Base-by-base conservation (phyloP, 1,140 invertebrate genomes). In the Mamestra configurata region DNA sequence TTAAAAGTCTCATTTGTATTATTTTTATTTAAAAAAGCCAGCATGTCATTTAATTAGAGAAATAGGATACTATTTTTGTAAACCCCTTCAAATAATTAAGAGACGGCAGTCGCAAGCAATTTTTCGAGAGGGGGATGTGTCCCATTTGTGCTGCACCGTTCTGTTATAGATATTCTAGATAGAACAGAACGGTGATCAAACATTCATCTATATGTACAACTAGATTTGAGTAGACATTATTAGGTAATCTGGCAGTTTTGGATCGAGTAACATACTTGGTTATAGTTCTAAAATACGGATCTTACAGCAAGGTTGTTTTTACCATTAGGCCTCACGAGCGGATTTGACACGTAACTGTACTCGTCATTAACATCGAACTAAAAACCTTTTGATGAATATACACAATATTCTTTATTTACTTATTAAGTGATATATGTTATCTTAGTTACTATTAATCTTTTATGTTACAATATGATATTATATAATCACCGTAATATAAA, bases 371-470 rank as follows among this genome's bases (percentile, higher is more conserved):
- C 49, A 73, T 73, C 71, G 40, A 49, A 73, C 15, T 35, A 71
- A 57, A 70, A 46, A 73, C 51, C 8, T 27, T 53, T 71, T 31
- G n/a, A 57, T 20, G 53, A 73, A 40, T 73, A 49, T 51, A 73
- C 70, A 57, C 31, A 57, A 73, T 73, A 73, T 73, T 73, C 53
- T 73, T 40, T 71, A 31, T 71, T 73, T 73, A 73, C 71, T 70
- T 70, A 37, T 57, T 73, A 73, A 31, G 53, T 57, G 53, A 35
- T 49, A 59, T 76, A 76, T 76, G 57, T 76, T 76, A 76, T 76
- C 35, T 49, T 76, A 76, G 73, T 76, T 76, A 76, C 73, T 76
- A 76, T 76, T 76, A 76, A 75, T 76, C 40, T 76, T 76, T 76
- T 35, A 76, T 76, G 73, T 76, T 76, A 76, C 73, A 49, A 64